These are phyloP conservation scores for Ectemnius cavifrons DNA, from an alignment of 2,888 invertebrate genomes.

Conservation along the genomic window DNA sequence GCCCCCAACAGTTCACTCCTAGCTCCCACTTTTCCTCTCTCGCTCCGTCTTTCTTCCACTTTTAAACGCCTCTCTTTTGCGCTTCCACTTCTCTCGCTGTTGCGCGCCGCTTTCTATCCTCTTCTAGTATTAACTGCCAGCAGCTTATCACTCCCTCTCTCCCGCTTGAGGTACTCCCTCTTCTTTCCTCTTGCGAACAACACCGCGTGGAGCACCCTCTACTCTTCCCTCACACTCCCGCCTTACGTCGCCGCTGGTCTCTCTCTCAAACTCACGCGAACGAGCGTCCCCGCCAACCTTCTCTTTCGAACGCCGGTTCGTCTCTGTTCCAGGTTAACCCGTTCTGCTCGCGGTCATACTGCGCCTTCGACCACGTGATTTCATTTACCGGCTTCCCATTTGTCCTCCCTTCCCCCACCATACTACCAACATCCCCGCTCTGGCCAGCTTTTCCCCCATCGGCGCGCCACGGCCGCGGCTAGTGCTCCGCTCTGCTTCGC, in stretches of 20 bases:
- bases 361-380: slow-evolving; percentile 44
- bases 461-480: no score
- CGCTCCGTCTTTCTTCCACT: slow-evolving; percentile 26
- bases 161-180: slow-evolving; percentile 17
- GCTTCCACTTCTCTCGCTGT: slow-evolving; percentile 13
- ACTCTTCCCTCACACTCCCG: slow-evolving; percentile 14
- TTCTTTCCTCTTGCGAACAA: slow-evolving; percentile 12
- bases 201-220: slow-evolving; percentile 11
- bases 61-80: slow-evolving; percentile 12
- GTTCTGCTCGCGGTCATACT: slow-evolving; percentile 48
- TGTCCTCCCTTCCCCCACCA: slow-evolving; percentile 22
- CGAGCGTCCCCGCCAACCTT: slow-evolving; percentile 2
- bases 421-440: background rate
- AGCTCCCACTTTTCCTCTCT: slow-evolving; percentile 25
- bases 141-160: slow-evolving; percentile 23
- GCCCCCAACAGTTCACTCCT: slow-evolving; percentile 1
- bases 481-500: no score
- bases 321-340: slow-evolving; percentile 37
- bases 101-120: background rate
- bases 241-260: slow-evolving; percentile 2
- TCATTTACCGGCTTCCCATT: slow-evolving; percentile 21
- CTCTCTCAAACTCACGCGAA: background rate
- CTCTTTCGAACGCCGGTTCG: slow-evolving; percentile 14
- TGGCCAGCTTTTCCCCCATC: background rate
- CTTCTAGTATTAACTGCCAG: slow-evolving; percentile 26